Evolutionary conservation across 2,113 vertebrate species (phyloP), one percentile per base, ranked within the genome.

Genomic region (Sitta europaea): DNA sequence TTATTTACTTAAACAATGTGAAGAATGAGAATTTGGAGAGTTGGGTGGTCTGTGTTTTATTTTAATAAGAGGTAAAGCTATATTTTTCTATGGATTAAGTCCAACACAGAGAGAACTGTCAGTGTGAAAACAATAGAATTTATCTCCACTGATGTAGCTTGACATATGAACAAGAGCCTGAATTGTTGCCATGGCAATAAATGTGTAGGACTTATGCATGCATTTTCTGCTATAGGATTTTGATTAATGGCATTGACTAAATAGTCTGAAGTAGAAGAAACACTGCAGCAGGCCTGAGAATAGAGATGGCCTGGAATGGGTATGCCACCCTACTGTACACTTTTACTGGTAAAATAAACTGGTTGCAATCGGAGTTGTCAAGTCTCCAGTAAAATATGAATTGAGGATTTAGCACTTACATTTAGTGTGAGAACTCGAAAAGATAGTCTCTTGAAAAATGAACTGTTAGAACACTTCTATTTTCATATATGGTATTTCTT

Each of bases 201-300:
- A 99, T 99, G 99, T 99, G 98, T 99, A 97, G 97, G 98, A 99
- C 99, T 99, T 99, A 99, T 99, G 99, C 99, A 99, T 99, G 99
- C 98, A 99, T 99, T 99, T 99, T 98, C 98, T 98, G 98, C 98
- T 98, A 98, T 98, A 98, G 98, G 98, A 98, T 98, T 98, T 98
- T 98, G 98, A 98, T 98, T 98, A 98, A 98, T 98, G 98, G 98
- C 97, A 98, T 98, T 97, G 98, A 97, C 98, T 98, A 98, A 98
- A 97, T 97, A 98, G 98, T 98, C 98, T 97, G 97, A 98, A 98
- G 97, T 93, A 97, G 97, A 94, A 96, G 97, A 97, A 96, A 96
- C 94, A 62, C 40, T 89, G 95, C 95, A 96, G 95, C 92, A 96
- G 97, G 95, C 96, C 96, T 86, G 45, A 95, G 93, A 97, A 97